Base-by-base conservation (phyloP, 2,113 vertebrate genomes). In the Desmodus rotundus region DNA sequence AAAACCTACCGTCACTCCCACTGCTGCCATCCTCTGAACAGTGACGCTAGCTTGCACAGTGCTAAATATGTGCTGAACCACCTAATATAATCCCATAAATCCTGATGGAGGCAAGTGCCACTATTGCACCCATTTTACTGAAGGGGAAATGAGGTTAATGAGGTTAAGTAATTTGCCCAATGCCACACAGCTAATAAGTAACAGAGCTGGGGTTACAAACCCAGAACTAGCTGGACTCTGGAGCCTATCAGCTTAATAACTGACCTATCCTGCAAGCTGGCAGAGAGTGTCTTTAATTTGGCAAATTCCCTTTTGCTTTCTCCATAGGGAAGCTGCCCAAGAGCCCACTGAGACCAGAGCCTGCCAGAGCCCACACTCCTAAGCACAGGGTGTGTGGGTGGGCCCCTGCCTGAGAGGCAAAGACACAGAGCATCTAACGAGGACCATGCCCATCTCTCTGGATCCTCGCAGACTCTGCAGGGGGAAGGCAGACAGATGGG, bases 11-110 rank as follows among this genome's bases (percentile, higher is more conserved):
- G 3, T 9, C 26, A 50, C 15, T 7, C 15, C 36, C 14, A 20
- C 36, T 19, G 2, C 14, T 13, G n/a, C 15, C 36, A 1, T 19
- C 14, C 16, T 10, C 17, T 33, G 38, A 33, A 15, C 58, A 5
- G 24, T 52, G 4, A 0, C 12, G 13, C 47, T 16, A 10, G 19
- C 28, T 22, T 0, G 2, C 24, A 4, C 24, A 5, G 38, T 19
- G 16, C 73, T 54, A n/a, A 20, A 36, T 47, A 6, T 8, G 36
- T 76, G 17, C 61, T 28, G 43, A 52, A 11, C 22, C 15, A 3
- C 33, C 56, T 88, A 26, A 67, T 31, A 73, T 52, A 16, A 58
- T 22, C 9, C 47, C 58, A 82, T 9, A 73, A 88, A 22, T 87
- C 20, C 58, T 5, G 4, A 26, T 0, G 20, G 73, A 86, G 26